Evolutionary conservation across 2,888 invertebrate species (phyloP).

Genomic region (Caenorhabditis uteleia): DNA sequence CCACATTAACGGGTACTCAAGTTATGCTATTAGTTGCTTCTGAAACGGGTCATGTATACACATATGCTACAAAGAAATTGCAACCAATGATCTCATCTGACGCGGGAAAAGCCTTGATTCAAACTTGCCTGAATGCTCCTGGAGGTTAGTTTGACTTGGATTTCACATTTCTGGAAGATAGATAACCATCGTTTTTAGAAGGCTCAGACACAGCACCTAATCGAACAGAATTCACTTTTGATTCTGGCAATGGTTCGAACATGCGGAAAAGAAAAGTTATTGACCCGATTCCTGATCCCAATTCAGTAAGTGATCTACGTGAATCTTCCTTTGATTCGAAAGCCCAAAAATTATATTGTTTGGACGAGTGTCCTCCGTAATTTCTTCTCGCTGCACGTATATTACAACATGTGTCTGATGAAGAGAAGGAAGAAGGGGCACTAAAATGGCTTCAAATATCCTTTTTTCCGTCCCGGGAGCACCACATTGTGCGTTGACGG

Average conservation of each 20-base stretch:
- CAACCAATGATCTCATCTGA: conserved; percentile 95
- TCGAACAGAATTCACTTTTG: conserved; percentile 67
- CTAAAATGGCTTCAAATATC: conserved; percentile 42
- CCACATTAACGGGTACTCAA: conserved; percentile 97
- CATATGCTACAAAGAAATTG: conserved; percentile 95
- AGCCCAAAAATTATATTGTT: too few relatives aligned
- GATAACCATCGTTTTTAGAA: conserved; percentile 10
- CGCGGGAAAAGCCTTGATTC: conserved; percentile 91
- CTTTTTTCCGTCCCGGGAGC: neutral
- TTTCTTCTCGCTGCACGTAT: too few relatives aligned
- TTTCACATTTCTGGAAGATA: neutral
- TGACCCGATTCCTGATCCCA: neutral
- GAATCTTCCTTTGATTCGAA: too few relatives aligned
- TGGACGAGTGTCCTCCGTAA: too few relatives aligned
- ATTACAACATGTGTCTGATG: too few relatives aligned
- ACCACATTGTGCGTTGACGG: neutral
- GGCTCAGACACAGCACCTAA: conserved; percentile 39
- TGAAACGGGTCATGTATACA: conserved; percentile 94
- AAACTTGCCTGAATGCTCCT: conserved; percentile 94
- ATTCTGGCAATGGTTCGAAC: conserved; percentile 41
- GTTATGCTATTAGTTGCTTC: conserved; percentile 96
- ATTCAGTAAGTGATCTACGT: too few relatives aligned
- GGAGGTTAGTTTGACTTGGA: conserved; percentile 46
- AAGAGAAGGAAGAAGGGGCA: conserved; percentile 17
- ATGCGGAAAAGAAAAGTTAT: conserved; percentile 1